Conservation (phyloP, 2,888 invertebrate species). For the Bedellia somnulentella region DNA sequence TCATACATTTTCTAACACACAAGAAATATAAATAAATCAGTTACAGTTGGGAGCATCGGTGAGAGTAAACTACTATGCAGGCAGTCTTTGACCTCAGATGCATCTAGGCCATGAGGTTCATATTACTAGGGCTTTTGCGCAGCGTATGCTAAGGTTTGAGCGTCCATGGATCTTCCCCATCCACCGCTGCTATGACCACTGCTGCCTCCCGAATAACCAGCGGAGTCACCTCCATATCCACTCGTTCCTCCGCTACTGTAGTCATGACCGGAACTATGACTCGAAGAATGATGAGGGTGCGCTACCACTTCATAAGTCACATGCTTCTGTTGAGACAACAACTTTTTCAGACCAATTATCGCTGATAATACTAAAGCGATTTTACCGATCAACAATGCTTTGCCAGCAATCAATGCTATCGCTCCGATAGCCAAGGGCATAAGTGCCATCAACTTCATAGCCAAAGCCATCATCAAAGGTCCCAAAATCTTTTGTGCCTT, state of each 20-base stretch:
- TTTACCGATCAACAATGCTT: constrained; percentile 82
- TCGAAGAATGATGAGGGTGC: constrained; percentile 77
- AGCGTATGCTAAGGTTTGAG: constrained; percentile 78
- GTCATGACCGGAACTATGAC: constrained; percentile 23
- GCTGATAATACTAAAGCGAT: constrained; percentile 81
- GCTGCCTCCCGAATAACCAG: constrained; percentile 50
- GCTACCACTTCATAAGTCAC: constrained; percentile 87
- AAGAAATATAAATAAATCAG: constrained; percentile 17
- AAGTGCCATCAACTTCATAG: constrained; percentile 77
- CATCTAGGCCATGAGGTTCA: constrained; percentile 1
- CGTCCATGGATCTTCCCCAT: constrained; percentile 78
- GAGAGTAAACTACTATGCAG: neutral
- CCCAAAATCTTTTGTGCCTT: constrained; percentile 79
- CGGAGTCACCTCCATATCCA: constrained; percentile 67
- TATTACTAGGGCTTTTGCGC: constrained; percentile 68
- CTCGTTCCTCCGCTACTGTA: constrained; percentile 58
- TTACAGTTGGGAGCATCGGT: neutral
- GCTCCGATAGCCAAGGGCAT: constrained; percentile 78
- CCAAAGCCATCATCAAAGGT: constrained; percentile 73
- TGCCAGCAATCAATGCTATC: constrained; percentile 83
- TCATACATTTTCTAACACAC: constrained; percentile 26
- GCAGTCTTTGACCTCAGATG: constrained; percentile 2
- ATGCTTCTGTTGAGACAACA: constrained; percentile 79
- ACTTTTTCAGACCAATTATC: constrained; percentile 82
- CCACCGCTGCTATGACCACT: constrained; percentile 29